phyloP scores from a whole-genome alignment of 1,140 invertebrate genomes.

The Anadara kagoshimensis region DNA sequence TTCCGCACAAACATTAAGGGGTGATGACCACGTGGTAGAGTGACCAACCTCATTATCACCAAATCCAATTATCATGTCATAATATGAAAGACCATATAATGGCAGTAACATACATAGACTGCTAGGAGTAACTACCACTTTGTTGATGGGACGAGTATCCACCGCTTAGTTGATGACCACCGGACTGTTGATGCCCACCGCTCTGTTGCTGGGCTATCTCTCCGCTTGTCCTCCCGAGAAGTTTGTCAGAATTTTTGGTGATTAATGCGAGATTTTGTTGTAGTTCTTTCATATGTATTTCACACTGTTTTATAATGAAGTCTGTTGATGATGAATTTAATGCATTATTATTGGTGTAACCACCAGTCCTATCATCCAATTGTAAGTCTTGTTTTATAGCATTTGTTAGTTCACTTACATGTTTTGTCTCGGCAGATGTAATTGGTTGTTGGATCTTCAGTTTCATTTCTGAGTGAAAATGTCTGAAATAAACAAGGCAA shows the following conservation, averaged over 20 bases:
- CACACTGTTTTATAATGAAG: slow-evolving; percentile 41
- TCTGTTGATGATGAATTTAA: slow-evolving; percentile 22
- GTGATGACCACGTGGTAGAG: too few species aligned
- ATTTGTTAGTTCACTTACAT: slow-evolving; percentile 22
- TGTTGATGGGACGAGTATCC: too few species aligned
- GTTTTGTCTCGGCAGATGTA: slow-evolving; percentile 29
- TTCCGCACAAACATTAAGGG: too few species aligned
- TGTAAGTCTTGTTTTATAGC: slow-evolving; percentile 30
- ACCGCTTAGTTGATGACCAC: too few species aligned
- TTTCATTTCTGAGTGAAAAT: slow-evolving; percentile 46
- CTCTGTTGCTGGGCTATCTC: too few species aligned
- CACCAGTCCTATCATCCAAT: slow-evolving; percentile 25
- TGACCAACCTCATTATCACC: too few species aligned
- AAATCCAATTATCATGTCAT: too few species aligned
- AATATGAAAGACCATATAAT: too few species aligned
- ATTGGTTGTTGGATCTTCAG: slow-evolving; percentile 32
- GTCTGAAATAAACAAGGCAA: slow-evolving; percentile 35
- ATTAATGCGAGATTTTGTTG: slow-evolving; percentile 36
- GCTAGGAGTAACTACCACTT: too few species aligned
- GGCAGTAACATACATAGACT: too few species aligned
- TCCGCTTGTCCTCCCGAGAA: slow-evolving; percentile 6
- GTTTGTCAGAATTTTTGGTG: slow-evolving; percentile 30
- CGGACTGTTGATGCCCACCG: too few species aligned
- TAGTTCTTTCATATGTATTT: slow-evolving; percentile 50
- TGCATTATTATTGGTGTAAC: slow-evolving; percentile 25